phyloP scores from a whole-genome alignment of 1,140 invertebrate species.

The Hestina assimilis region DNA sequence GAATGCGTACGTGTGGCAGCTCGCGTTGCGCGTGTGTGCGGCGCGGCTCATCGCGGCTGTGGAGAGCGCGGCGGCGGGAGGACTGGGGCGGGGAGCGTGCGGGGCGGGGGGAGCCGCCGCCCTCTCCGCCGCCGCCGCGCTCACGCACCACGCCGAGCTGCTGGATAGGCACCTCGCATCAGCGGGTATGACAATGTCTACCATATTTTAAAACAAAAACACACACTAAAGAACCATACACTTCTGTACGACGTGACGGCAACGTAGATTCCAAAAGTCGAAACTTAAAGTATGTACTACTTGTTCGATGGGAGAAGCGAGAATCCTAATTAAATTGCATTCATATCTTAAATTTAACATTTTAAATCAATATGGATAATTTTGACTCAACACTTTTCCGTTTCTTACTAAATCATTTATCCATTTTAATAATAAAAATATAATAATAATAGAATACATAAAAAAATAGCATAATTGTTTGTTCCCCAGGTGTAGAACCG shows the following conservation, averaged over 20 bases:
- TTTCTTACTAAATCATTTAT: too few relatives aligned
- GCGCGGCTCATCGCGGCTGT: slow-evolving; percentile 84
- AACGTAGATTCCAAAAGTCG: too few relatives aligned
- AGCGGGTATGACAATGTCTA: slow-evolving; percentile 37
- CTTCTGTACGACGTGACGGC: too few relatives aligned
- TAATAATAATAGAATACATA: too few relatives aligned
- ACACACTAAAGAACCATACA: neutral
- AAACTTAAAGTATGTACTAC: too few relatives aligned
- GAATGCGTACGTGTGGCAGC: slow-evolving; percentile 87
- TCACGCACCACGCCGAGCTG: slow-evolving; percentile 69
- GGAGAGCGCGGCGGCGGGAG: slow-evolving; percentile 40
- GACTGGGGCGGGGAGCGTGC: neutral
- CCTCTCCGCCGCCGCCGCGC: slow-evolving; percentile 57
- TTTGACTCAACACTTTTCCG: too few relatives aligned
- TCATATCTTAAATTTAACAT: too few relatives aligned
- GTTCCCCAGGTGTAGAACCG: slow-evolving; percentile 74
- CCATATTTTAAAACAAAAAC: neutral
- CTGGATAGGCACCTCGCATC: slow-evolving; percentile 61
- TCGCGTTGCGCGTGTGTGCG: slow-evolving; percentile 90
- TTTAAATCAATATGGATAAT: too few relatives aligned
- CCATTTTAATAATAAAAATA: too few relatives aligned
- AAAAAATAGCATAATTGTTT: neutral
- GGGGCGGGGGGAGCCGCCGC: slow-evolving; percentile 36
- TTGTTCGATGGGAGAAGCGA: too few relatives aligned
- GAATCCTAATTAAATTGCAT: too few relatives aligned